Conservation (phyloP, 2,797 vertebrate genomes). For the Bovichtus variegatus region DNA sequence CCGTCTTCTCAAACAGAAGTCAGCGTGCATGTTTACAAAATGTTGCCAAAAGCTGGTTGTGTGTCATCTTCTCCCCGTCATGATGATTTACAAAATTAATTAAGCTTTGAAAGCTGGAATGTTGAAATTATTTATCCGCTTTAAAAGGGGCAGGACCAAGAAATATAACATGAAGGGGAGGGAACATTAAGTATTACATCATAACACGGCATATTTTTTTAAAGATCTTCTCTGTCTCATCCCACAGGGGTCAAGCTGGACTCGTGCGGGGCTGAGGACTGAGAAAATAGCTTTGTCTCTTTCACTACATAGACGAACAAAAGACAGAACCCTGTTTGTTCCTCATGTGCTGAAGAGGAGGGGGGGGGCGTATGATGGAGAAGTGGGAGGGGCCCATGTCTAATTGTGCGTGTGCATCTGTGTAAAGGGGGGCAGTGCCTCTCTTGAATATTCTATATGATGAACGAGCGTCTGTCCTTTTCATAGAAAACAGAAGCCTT, state of each 20-base stretch:
- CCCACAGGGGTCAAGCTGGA: constrained; percentile 67
- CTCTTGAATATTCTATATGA: constrained; percentile 81
- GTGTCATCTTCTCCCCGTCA: constrained; percentile 46
- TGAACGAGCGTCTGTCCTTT: constrained; percentile 75
- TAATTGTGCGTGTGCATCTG: constrained; percentile 67
- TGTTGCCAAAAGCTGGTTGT: constrained; percentile 40
- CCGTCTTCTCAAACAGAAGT: constrained; percentile 14
- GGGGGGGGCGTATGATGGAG: constrained; percentile 51
- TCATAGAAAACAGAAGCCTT: constrained; percentile 69
- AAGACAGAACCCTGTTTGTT: constrained; percentile 77
- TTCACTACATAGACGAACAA: constrained; percentile 72
- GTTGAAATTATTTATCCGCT: constrained; percentile 72
- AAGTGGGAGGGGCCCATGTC: constrained; percentile 71
- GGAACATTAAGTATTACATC: constrained; percentile 57
- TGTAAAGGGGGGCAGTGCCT: constrained; percentile 47
- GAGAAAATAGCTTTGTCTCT: constrained; percentile 76
- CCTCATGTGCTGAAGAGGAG: constrained; percentile 51
- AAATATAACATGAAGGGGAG: constrained; percentile 55
- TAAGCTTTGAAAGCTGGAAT: constrained; percentile 63
- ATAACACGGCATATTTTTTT: constrained; percentile 36
- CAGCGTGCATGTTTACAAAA: constrained; percentile 33
- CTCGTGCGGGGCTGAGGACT: constrained; percentile 65
- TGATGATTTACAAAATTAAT: constrained; percentile 64
- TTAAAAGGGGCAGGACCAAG: constrained; percentile 51
- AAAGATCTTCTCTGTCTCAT: constrained; percentile 41